Evolutionary conservation across 2,888 invertebrate species (phyloP).

Genomic region (Iphiclides podalirius): DNA sequence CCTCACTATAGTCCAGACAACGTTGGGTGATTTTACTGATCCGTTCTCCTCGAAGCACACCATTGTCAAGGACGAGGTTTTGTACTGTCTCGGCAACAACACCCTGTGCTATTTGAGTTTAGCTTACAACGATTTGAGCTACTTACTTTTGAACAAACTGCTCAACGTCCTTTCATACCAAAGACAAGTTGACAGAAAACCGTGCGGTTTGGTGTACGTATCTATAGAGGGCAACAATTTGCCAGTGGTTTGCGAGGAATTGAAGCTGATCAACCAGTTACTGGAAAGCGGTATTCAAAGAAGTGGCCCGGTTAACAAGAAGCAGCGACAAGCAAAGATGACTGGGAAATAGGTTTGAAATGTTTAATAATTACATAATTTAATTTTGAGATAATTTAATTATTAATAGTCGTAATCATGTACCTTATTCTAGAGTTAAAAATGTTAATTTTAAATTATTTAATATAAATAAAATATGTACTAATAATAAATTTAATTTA

Average conservation of each 20-base stretch:
- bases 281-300: constrained; percentile 33
- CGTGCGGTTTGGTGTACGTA: constrained; percentile 49
- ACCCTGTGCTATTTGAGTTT: constrained; percentile 48
- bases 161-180: constrained; percentile 42
- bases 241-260: constrained; percentile 45
- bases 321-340: constrained; percentile 25
- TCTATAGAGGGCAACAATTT: constrained; percentile 52
- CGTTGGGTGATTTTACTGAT: constrained; percentile 41
- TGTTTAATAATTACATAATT: not conserved
- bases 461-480: no score
- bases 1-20: constrained; percentile 31
- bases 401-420: no score
- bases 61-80: constrained; percentile 28
- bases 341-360: not conserved
- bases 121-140: constrained; percentile 50
- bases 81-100: constrained; percentile 50
- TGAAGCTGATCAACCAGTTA: constrained; percentile 38
- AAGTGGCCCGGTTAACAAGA: constrained; percentile 30
- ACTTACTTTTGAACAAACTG: constrained; percentile 41
- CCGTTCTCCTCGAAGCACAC: constrained; percentile 40
- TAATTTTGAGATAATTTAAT: constrained; percentile 2
- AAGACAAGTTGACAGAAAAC: constrained; percentile 35
- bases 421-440: no score
- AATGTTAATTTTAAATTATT: no score
- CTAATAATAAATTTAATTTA: no score